Evolutionary conservation across 1,140 invertebrate genomes (phyloP), one percentile per base, ranked within the genome.

Genomic region (Kradibia gibbosae): DNA sequence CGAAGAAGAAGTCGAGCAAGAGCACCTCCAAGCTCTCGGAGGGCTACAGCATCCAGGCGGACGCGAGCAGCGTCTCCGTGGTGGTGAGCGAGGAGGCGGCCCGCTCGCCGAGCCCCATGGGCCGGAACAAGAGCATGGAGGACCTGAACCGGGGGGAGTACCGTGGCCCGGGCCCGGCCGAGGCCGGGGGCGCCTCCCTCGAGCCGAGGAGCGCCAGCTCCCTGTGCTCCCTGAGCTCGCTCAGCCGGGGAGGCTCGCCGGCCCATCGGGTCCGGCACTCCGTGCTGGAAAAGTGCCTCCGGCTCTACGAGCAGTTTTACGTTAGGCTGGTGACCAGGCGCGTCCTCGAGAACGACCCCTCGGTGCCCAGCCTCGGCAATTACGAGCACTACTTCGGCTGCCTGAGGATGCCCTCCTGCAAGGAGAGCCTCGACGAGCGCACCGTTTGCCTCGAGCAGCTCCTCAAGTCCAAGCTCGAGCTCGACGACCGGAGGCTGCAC

Each of bases 271-370:
- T 87, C 0, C 90, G 91, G 17, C 88, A 92, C 60, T 91, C 93
- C 0, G 92, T 93, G 85, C 74, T 93, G 3, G 93, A 93, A 81
- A 93, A 94, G 83, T 96, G 95, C 87, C 91, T 95, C 20, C 91
- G 93, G 75, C 92, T 93, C 80, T 96, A 95, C 84, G 93, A 96
- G 87, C 89, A 92, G 22, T 95, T 96, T 83, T 95, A 94, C 83
- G 92, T 94, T 1, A 92, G 92, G 55, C 92, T 95, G 82, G 85
- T 94, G 1, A 90, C 89, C 11, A 86, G 89, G 1, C 88, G 89
- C 50, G 88, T 93, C 48, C 82, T 93, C 1, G 89, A 89, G 48
- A 87, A 85, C 57, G 88, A 89, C 2, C 90, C 87, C 82, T 87
- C 91, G 0, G 86, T 92, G 5, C 85, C 85, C 7, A 85, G 90